These are phyloP conservation scores for Gadus chalcogrammus DNA, from an alignment of 2,113 vertebrate species.

Conservation along the genomic window DNA sequence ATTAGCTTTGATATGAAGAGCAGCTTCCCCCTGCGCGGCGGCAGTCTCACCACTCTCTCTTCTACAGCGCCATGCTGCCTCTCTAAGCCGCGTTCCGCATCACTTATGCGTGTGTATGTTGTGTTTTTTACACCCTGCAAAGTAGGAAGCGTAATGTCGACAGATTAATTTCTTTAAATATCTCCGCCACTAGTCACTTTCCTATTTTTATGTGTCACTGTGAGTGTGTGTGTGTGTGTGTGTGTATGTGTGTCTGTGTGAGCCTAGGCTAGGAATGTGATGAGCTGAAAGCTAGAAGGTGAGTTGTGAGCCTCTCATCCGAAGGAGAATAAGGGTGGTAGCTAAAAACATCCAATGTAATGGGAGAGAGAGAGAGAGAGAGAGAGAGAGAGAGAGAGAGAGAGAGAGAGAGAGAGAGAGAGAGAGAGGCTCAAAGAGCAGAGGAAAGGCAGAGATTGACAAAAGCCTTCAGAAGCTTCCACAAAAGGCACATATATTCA, in stretches of 20 bases:
- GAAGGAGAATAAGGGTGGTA: constrained; percentile 42
- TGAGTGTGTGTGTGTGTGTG: neutral
- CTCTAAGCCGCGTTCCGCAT: neutral
- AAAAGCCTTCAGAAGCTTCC: no score
- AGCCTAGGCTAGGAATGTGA: constrained; percentile 50
- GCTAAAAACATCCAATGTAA: constrained; percentile 49
- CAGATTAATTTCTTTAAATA: constrained; percentile 24
- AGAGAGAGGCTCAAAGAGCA: neutral
- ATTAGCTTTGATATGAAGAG: neutral
- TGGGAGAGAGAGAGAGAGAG: neutral
- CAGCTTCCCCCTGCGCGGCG: neutral
- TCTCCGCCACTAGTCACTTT: constrained; percentile 32
- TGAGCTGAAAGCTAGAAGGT: constrained; percentile 56
- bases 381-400: constrained; percentile 6
- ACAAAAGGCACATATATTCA: neutral
- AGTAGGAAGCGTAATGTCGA: constrained; percentile 14
- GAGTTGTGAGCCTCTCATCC: constrained; percentile 45
- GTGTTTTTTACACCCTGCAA: neutral
- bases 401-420: constrained; percentile 10
- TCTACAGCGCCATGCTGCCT: neutral
- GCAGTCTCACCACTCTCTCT: neutral
- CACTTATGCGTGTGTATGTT: constrained; percentile 2
- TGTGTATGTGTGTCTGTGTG: constrained; percentile 30
- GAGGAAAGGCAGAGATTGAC: neutral
- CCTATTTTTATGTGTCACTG: constrained; percentile 12